Evolutionary conservation across 1,140 invertebrate genomes (phyloP), one percentile per base, ranked within the genome.

Genomic region (Leptoteleia sp.): DNA sequence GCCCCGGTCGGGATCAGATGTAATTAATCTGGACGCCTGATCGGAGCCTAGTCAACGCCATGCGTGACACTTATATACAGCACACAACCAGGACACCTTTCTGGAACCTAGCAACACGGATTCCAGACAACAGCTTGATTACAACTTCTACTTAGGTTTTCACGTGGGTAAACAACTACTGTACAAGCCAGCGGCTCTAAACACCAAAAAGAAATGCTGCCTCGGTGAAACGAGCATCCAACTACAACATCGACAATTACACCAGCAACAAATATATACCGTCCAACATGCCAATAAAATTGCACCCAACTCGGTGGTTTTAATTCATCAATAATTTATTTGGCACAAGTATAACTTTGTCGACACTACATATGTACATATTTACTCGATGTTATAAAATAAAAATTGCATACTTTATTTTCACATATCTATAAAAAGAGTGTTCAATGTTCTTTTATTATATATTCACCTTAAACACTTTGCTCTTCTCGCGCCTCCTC

Each of bases 291-390:
- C 73, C 65, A 77, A 77, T 64, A 77, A 71, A 77, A 62, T 59
- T 57, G 55, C 57, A 64, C 65, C 65, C 37, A 76, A 61, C 40
- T 77, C 12, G 27, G 0, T 54, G 43, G 61, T 76, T 76, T 64
- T 77, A 71, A 77, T 77, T 77, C 75, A 77, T 77, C 65, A 77
- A 71, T 77, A 76, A 76, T 76, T 76, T 76, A 76, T 76, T 76
- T 76, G 73, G 73, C 73, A 76, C 73, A 76, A 76, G 73, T 76
- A 76, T 76, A 76, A 76, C 73, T 76, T 76, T 76, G 59, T 76
- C 73, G 64, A 70, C 65, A 70, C 73, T 76, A 76, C 73, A 76
- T 76, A 76, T 76, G 64, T 76, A 76, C 73, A 76, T 76, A 65
- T 76, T 70, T 70, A 76, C 73, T 76, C 35, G 73, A 64, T 70